phyloP scores from a whole-genome alignment of 1,140 invertebrate species.

The Thaumetopoea pityocampa region DNA sequence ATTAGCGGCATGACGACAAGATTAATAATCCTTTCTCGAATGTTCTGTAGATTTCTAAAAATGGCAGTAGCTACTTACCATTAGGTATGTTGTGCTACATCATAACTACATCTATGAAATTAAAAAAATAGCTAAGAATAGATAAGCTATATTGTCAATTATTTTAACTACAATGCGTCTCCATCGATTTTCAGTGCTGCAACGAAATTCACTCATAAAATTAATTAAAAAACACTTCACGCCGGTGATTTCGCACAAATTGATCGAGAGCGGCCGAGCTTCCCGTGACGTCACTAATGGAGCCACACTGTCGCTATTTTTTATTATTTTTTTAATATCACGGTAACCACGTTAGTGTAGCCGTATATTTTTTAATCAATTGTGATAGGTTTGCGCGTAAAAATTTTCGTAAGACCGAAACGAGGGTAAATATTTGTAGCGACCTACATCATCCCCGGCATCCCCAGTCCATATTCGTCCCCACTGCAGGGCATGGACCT shows the following conservation, averaged over 20 bases:
- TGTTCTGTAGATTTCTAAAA: no score
- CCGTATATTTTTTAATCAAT: constrained; percentile 12
- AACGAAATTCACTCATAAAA: constrained; percentile 64
- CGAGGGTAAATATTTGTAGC: no score
- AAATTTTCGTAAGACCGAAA: no score
- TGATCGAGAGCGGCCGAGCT: constrained; percentile 57
- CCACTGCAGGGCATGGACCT: no score
- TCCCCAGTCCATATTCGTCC: no score
- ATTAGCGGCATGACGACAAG: no score
- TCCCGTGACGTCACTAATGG: constrained; percentile 60
- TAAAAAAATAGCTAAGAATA: background rate
- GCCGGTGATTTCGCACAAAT: constrained; percentile 60
- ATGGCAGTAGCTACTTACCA: no score
- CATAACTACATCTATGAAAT: no score
- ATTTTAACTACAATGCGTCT: constrained; percentile 20
- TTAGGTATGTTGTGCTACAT: no score
- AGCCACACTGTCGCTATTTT: constrained; percentile 39
- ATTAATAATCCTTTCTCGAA: no score
- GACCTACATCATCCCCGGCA: no score
- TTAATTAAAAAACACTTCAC: constrained; percentile 75
- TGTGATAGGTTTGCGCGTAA: constrained; percentile 4
- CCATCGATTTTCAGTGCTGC: constrained; percentile 30
- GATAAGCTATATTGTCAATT: constrained; percentile 5
- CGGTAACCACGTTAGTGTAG: constrained; percentile 24
- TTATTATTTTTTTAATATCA: constrained; percentile 18